A percentile compares a stretch with the other conserved stretches of the same genome.
These are phyloP conservation scores for Drosophila nigromelanica DNA, from an alignment of 1,140 invertebrate species.

Conservation along the genomic window DNA sequence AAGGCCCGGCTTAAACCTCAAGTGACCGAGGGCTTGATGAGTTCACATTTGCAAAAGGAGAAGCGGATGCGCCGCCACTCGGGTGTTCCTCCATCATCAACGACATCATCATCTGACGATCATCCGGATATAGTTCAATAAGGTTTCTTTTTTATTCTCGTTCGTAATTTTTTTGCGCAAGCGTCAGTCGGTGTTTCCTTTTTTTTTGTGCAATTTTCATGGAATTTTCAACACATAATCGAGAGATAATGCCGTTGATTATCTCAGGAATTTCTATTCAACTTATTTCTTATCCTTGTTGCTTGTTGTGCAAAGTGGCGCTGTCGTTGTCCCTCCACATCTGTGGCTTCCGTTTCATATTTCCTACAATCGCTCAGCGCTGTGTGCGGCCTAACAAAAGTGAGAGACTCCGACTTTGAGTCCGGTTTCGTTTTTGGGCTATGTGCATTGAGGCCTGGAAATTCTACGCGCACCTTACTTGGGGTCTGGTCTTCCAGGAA, in stretches of 20 bases:
- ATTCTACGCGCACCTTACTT: slow-evolving; percentile 11
- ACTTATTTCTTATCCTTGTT: slow-evolving; percentile 6
- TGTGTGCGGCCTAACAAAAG: slow-evolving; percentile 52
- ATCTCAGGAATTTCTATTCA: slow-evolving; percentile 75
- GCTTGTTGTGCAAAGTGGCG: slow-evolving; percentile 52
- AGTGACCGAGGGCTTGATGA: slow-evolving; percentile 79
- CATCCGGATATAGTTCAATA: slow-evolving; percentile 81
- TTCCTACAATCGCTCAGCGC: slow-evolving; percentile 39
- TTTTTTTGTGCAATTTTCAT: slow-evolving; percentile 66
- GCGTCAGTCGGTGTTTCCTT: slow-evolving; percentile 44
- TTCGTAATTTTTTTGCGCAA: slow-evolving; percentile 44
- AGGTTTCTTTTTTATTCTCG: slow-evolving; percentile 13
- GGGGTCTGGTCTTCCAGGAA: slow-evolving; percentile 11
- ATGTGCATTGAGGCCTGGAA: background rate
- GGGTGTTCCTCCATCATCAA: slow-evolving; percentile 55
- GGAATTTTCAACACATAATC: slow-evolving; percentile 77
- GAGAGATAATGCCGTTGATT: slow-evolving; percentile 75
- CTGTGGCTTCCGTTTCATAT: slow-evolving; percentile 65
- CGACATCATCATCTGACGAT: slow-evolving; percentile 69
- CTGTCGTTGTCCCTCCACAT: slow-evolving; percentile 42
- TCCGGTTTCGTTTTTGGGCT: slow-evolving; percentile 25
- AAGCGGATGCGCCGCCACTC: slow-evolving; percentile 77
- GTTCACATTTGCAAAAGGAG: slow-evolving; percentile 67
- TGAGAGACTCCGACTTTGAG: slow-evolving; percentile 12
- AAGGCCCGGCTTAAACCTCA: slow-evolving; percentile 69